phyloP scores from a whole-genome alignment of 2,888 invertebrate genomes.

The Drosophila planitibia region DNA sequence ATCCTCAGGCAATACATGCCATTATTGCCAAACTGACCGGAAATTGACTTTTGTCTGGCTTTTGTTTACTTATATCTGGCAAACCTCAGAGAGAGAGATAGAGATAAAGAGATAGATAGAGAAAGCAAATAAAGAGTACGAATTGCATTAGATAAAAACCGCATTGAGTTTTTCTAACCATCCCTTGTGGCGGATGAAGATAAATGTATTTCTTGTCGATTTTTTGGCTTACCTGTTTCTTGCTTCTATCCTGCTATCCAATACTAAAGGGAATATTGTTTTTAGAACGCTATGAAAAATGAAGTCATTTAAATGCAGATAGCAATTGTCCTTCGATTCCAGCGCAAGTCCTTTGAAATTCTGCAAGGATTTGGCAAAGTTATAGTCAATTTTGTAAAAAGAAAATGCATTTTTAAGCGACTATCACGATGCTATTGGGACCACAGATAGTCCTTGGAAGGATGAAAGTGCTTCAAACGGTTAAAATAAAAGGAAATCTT shows the following conservation, averaged over 20 bases:
- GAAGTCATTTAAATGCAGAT: neutral
- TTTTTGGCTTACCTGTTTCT: constrained; percentile 18
- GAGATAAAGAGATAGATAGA: neutral
- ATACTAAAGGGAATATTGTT: neutral
- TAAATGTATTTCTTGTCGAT: constrained; percentile 49
- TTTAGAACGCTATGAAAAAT: neutral
- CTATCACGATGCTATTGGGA: neutral
- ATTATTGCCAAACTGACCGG: constrained; percentile 33
- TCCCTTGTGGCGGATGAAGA: constrained; percentile 39
- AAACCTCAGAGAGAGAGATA: constrained; percentile 8
- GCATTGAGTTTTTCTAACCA: constrained; percentile 13
- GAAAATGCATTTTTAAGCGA: neutral
- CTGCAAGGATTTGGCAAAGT: neutral
- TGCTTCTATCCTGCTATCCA: neutral
- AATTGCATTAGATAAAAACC: constrained; percentile 12
- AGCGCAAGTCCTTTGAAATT: neutral
- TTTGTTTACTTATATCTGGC: constrained; percentile 33
- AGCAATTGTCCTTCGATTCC: no score
- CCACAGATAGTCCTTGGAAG: neutral
- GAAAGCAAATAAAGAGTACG: constrained; percentile 18
- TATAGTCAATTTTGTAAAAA: neutral
- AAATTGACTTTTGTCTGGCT: constrained; percentile 41
- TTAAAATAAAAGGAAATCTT: neutral
- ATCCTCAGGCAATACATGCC: neutral
- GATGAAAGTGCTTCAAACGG: neutral